phyloP scores from a whole-genome alignment of 2,888 invertebrate genomes.

The Penaeus monodon region DNA sequence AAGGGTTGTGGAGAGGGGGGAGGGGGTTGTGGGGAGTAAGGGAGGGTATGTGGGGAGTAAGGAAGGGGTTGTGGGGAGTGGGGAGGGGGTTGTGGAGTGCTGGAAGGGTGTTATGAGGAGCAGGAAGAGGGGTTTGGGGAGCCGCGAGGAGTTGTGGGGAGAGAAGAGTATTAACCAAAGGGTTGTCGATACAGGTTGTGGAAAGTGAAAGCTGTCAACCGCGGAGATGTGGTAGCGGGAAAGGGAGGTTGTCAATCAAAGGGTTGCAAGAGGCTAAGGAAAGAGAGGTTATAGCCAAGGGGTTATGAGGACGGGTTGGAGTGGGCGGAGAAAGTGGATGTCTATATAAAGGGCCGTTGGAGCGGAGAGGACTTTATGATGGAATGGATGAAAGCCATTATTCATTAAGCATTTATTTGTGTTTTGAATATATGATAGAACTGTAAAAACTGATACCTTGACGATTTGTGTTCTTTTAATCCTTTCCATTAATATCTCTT shows the following conservation, averaged over 20 bases:
- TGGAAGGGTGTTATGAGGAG: too few species aligned
- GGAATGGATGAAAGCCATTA: background rate
- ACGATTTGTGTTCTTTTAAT: too few species aligned
- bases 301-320: background rate
- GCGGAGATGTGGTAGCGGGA: too few species aligned
- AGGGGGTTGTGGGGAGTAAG: background rate
- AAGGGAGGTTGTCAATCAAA: too few species aligned
- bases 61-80: background rate
- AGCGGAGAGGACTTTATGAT: background rate
- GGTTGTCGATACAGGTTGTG: background rate
- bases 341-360: background rate
- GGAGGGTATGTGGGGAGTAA: background rate
- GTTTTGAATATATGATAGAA: too few species aligned
- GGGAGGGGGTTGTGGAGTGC: background rate
- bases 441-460: too few species aligned
- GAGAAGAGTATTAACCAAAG: background rate
- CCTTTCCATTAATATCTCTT: too few species aligned
- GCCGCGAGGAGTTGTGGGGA: background rate
- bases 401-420: too few species aligned
- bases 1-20: background rate
- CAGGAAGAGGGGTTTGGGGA: too few species aligned
- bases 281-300: background rate
- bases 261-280: background rate
- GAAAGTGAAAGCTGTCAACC: background rate
- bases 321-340: too few species aligned